Base-by-base conservation (phyloP, 2,797 vertebrate species). In the Enteromius argenteus region DNA sequence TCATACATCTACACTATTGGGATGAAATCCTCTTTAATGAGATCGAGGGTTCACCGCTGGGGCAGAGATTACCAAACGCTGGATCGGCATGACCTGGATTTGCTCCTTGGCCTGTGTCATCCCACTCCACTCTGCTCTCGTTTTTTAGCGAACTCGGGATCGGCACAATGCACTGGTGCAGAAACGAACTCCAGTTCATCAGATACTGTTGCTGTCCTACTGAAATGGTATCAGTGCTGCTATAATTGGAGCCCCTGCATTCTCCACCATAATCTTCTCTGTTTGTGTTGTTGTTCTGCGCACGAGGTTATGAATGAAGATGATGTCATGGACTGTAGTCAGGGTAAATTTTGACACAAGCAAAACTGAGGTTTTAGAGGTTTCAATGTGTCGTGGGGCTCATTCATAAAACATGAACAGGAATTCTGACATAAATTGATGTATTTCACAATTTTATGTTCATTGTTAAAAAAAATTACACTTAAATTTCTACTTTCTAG, bases 11-110 rank as follows among this genome's bases (percentile, higher is more conserved):
- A 95, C 91, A 95, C 94, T 95, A 94, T 91, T 94, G 92, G 91
- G 93, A 91, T 92, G 91, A 95, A 95, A 95, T 95, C 94, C 94
- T 92, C 91, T 93, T 94, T 95, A 95, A 96, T 95, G 92, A 93
- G 95, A 96, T 96, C 88, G 91, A 92, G 91, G 91, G 94, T 95
- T 95, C 94, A 96, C 88, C 67, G 89, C 90, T 85, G 85, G 94
- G 93, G 91, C 93, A 95, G 88, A 94, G 94, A 94, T 95, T 94
- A 94, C 92, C 62, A 56, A 73, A 9, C 76, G 87, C 87, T 90
- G 94, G 91, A 94, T 94, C 93, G 93, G 89, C 23, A 60, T 95
- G 94, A 94, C 94, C 94, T 93, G 93, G 87, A 90, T 94, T 93
- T 94, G 90, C 88, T 91, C 86, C 32, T 77, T 81, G 81, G 81